phyloP scores from a whole-genome alignment of 1,140 invertebrate species.

The Olivierus martensii region DNA sequence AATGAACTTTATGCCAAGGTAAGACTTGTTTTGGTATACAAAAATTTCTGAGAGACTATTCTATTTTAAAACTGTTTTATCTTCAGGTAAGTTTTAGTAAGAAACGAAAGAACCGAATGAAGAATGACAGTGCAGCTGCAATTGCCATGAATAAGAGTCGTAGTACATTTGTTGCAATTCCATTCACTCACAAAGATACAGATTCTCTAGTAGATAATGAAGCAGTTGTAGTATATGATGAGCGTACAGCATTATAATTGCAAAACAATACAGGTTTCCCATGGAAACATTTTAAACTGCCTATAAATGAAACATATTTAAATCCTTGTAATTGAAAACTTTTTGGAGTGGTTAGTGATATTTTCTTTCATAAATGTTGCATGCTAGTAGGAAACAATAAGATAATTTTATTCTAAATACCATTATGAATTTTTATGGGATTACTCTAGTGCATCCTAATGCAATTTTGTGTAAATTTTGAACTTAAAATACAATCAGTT shows the following conservation, averaged over 20 bases:
- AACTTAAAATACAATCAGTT: too few species aligned
- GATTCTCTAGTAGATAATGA: slow-evolving; percentile 46
- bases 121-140: slow-evolving; percentile 55
- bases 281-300: too few species aligned
- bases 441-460: too few species aligned
- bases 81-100: slow-evolving; percentile 25
- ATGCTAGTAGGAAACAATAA: too few species aligned
- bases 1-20: slow-evolving; percentile 55
- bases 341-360: too few species aligned
- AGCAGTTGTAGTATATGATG: slow-evolving; percentile 56
- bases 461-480: too few species aligned
- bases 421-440: too few species aligned
- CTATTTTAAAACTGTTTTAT: neutral
- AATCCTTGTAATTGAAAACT: too few species aligned
- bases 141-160: slow-evolving; percentile 50
- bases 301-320: too few species aligned
- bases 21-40: neutral
- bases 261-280: too few species aligned
- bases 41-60: neutral
- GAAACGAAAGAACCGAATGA: slow-evolving; percentile 39
- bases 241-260: slow-evolving; percentile 46
- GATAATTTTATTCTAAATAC: too few species aligned
- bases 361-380: too few species aligned
- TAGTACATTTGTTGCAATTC: slow-evolving; percentile 12
- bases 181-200: slow-evolving; percentile 30